Percentiles rank a stretch among this genome's conserved stretches.
These are phyloP conservation scores for Spinus pinus DNA, from an alignment of 2,797 vertebrate genomes.

Conservation along the genomic window DNA sequence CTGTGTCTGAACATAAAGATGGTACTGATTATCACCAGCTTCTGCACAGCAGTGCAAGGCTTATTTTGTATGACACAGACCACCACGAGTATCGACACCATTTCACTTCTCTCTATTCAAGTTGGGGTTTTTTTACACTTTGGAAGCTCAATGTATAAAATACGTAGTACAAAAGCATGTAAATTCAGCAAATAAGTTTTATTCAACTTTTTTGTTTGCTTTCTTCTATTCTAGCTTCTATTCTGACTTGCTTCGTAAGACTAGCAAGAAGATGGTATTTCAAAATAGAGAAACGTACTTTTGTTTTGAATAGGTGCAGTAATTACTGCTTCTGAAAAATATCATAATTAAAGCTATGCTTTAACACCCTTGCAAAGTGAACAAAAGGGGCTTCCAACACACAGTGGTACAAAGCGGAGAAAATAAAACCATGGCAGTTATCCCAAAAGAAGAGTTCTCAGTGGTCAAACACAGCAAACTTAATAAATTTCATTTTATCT, in stretches of 20 bases:
- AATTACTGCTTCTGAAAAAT: neutral
- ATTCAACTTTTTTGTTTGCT: neutral
- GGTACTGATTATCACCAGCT: neutral
- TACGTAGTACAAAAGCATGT: neutral
- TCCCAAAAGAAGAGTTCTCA: neutral
- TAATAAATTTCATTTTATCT: neutral
- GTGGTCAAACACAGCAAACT: neutral
- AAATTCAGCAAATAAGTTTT: neutral
- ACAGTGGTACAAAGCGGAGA: neutral
- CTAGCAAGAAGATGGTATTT: neutral
- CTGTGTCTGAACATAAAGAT: neutral
- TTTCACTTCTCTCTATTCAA: neutral
- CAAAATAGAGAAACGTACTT: neutral
- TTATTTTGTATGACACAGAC: neutral
- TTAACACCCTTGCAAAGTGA: neutral
- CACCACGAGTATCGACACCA: neutral
- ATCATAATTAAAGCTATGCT: neutral
- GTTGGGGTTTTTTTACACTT: accelerated
- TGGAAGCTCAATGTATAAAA: neutral
- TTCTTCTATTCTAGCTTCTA: neutral
- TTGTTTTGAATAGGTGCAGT: neutral
- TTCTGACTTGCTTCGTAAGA: neutral
- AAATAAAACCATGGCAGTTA: neutral
- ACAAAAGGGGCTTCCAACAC: neutral
- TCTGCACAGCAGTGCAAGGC: neutral